A percentile compares a stretch with the other conserved stretches of the same genome.
Evolutionary conservation across 2,888 invertebrate species (phyloP).

Genomic region (Lasius fuliginosus): DNA sequence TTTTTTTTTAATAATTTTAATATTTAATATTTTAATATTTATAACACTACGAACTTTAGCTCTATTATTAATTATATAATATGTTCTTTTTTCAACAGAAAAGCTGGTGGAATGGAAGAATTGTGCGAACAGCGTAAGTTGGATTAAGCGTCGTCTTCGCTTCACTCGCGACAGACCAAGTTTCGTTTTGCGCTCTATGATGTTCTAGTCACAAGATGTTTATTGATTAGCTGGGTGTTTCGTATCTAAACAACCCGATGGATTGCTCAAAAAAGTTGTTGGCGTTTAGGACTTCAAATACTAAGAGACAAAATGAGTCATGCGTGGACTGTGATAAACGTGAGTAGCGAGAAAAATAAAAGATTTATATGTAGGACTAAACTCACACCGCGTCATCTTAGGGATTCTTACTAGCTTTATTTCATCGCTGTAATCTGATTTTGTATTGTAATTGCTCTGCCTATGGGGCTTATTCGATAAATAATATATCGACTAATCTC

Average conservation of each 20-base stretch:
- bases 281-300: constrained; percentile 84
- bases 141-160: constrained; percentile 80
- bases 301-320: constrained; percentile 84
- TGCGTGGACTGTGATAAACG: constrained; percentile 86
- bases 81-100: constrained; percentile 70
- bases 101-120: constrained; percentile 83
- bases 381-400: constrained; percentile 71
- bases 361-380: constrained; percentile 76
- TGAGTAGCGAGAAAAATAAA: constrained; percentile 80
- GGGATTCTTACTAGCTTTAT: constrained; percentile 69
- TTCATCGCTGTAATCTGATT: constrained; percentile 62
- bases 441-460: constrained; percentile 64
- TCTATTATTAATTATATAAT: neutral
- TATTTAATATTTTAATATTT: neutral
- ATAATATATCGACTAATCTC: constrained; percentile 32
- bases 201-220: constrained; percentile 85
- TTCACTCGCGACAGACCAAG: constrained; percentile 67
- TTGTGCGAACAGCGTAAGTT: constrained; percentile 84
- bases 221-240: constrained; percentile 76
- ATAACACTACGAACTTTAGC: neutral
- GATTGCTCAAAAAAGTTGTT: constrained; percentile 85
- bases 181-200: constrained; percentile 78
- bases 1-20: too few species aligned
- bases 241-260: constrained; percentile 79
- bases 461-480: constrained; percentile 75